Evolutionary conservation across 2,113 vertebrate species (phyloP).

Genomic region (Rhynchopsitta pachyrhyncha): DNA sequence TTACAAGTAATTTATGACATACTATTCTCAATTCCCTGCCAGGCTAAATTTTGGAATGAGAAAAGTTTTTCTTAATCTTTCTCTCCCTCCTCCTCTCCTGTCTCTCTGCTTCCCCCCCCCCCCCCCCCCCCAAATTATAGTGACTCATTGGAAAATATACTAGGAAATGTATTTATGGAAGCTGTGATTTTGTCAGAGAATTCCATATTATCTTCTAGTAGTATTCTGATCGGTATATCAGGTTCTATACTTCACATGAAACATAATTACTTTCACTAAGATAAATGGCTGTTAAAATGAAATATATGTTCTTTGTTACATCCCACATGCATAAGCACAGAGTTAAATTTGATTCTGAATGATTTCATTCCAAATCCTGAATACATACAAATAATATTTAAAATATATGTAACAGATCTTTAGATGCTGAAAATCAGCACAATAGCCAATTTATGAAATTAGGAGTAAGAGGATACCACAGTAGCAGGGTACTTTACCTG

Average conservation of each 20-base stretch:
- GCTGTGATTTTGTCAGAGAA: not conserved
- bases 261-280: not conserved
- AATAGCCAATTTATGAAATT: not conserved
- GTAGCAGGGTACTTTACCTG: not conserved
- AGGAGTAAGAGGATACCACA: not conserved
- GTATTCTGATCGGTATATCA: not conserved
- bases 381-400: not conserved
- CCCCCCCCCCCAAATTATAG: rapidly evolving
- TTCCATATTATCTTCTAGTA: not conserved
- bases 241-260: not conserved
- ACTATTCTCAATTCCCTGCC: not conserved
- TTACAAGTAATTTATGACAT: not conserved
- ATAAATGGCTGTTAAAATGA: not conserved
- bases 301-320: not conserved
- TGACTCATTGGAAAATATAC: not conserved
- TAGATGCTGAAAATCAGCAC: not conserved
- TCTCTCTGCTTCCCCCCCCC: not conserved
- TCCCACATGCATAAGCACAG: not conserved
- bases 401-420: not conserved
- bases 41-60: not conserved
- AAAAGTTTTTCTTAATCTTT: not conserved
- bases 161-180: not conserved
- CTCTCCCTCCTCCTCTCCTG: not conserved
- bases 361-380: not conserved
- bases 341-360: not conserved